A percentile compares a stretch with the other conserved stretches of the same genome.
phyloP scores from a whole-genome alignment of 2,797 vertebrate species.

The Amniataba percoides region DNA sequence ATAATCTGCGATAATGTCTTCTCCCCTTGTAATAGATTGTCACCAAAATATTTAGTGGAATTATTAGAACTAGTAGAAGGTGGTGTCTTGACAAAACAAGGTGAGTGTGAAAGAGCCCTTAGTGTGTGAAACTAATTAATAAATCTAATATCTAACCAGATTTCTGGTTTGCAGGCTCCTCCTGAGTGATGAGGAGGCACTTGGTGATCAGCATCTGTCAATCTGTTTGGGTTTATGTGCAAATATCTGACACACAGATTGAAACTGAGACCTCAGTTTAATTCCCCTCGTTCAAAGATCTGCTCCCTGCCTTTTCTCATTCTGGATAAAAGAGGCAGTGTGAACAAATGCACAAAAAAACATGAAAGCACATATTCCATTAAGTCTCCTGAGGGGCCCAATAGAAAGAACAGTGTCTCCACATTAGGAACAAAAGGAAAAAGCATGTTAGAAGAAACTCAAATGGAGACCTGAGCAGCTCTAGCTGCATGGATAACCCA shows the following conservation, averaged over 20 bases:
- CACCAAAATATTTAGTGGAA: too few relatives aligned
- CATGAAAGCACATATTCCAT: constrained; percentile 72
- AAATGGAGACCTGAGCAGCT: constrained; percentile 66
- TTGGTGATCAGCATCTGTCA: constrained; percentile 14
- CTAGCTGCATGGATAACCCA: constrained; percentile 75
- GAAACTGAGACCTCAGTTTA: constrained; percentile 60
- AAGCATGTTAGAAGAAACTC: constrained; percentile 62
- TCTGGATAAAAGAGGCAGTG: constrained; percentile 59
- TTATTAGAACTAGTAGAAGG: too few relatives aligned
- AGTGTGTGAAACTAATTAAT: background rate
- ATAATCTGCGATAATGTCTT: constrained; percentile 4
- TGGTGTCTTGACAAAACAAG: too few relatives aligned
- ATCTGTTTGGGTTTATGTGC: constrained; percentile 19
- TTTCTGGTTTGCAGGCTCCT: constrained; percentile 10
- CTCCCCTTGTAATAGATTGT: background rate
- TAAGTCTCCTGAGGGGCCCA: constrained; percentile 71
- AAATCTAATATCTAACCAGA: background rate
- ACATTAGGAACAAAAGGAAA: constrained; percentile 70
- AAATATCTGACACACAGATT: constrained; percentile 54
- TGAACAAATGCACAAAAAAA: constrained; percentile 65
- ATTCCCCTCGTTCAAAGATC: constrained; percentile 64
- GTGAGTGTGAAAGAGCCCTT: too few relatives aligned
- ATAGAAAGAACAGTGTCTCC: constrained; percentile 62
- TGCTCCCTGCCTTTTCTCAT: constrained; percentile 53
- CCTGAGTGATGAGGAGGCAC: constrained; percentile 20